These are phyloP conservation scores for Oryzias javanicus DNA, from an alignment of 2,113 vertebrate species.

Conservation along the genomic window DNA sequence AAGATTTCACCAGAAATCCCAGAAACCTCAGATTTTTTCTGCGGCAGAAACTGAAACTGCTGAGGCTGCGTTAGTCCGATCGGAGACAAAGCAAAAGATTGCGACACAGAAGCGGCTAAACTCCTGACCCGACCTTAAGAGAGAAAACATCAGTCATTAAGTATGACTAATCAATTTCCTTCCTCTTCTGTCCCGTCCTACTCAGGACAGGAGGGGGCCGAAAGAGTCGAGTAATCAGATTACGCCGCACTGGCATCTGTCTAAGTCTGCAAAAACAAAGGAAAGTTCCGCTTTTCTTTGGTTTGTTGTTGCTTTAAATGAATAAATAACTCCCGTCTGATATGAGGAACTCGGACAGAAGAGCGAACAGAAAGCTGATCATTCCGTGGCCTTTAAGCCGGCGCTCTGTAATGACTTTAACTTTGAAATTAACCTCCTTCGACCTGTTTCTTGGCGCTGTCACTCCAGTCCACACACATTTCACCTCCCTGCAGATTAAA, in stretches of 20 bases:
- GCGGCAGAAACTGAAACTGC: too few species aligned
- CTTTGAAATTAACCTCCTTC: slow-evolving; percentile 59
- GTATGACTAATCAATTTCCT: slow-evolving; percentile 66
- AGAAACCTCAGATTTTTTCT: too few species aligned
- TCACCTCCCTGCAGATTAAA: slow-evolving; percentile 61
- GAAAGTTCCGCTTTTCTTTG: slow-evolving; percentile 9
- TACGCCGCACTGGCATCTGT: slow-evolving; percentile 42
- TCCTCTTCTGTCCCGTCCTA: slow-evolving; percentile 33
- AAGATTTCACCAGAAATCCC: too few species aligned
- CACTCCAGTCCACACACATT: slow-evolving; percentile 7
- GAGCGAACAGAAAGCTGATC: slow-evolving; percentile 17
- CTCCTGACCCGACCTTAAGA: slow-evolving; percentile 64
- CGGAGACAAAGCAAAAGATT: not conserved
- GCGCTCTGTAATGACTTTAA: slow-evolving; percentile 56
- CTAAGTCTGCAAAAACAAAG: slow-evolving; percentile 39
- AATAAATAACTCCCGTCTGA: slow-evolving; percentile 1
- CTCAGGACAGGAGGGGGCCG: slow-evolving; percentile 50
- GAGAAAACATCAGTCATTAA: slow-evolving; percentile 69
- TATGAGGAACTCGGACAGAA: not conserved
- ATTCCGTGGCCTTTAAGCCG: slow-evolving; percentile 35
- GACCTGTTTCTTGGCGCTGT: slow-evolving; percentile 15
- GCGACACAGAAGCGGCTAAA: slow-evolving; percentile 49
- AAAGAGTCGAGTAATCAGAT: slow-evolving; percentile 65
- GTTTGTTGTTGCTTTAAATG: not conserved
- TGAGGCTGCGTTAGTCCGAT: not conserved